These are phyloP conservation scores for Salvator merianae DNA, from an alignment of 2,113 vertebrate species.

Conservation along the genomic window DNA sequence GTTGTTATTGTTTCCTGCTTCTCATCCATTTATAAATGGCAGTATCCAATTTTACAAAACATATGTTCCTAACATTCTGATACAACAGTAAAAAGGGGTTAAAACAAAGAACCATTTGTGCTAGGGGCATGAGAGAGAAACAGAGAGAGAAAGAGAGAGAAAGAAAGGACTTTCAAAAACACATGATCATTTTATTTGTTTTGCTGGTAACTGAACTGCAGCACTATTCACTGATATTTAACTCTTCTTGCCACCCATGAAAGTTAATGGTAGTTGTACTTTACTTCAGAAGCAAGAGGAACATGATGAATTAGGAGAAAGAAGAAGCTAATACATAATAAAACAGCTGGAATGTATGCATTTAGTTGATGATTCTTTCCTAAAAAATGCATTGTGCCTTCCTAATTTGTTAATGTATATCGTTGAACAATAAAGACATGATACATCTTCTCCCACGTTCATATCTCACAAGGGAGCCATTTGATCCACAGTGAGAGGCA, in stretches of 20 bases:
- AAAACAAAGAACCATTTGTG: conserved; percentile 5
- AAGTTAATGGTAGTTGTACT: background rate
- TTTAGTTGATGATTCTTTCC: background rate
- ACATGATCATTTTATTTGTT: conserved; percentile 39
- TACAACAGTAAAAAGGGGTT: background rate
- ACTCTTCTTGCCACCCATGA: background rate
- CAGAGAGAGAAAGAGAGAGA: background rate
- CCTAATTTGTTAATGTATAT: background rate
- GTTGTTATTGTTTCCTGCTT: background rate
- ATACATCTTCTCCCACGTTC: background rate
- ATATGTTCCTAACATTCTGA: background rate
- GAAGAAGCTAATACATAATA: background rate
- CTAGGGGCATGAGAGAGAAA: background rate
- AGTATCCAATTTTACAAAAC: conserved; percentile 23
- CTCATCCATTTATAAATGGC: conserved; percentile 33
- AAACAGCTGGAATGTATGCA: background rate
- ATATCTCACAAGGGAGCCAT: background rate
- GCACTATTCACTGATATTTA: conserved; percentile 13
- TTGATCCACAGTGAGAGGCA: background rate
- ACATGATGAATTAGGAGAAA: background rate
- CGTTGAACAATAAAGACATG: background rate
- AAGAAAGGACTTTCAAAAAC: conserved; percentile 6
- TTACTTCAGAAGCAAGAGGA: conserved; percentile 5
- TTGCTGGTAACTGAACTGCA: conserved; percentile 34
- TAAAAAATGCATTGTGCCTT: background rate